Evolutionary conservation across 2,797 vertebrate species (phyloP).

Genomic region (Trichosurus vulpecula): DNA sequence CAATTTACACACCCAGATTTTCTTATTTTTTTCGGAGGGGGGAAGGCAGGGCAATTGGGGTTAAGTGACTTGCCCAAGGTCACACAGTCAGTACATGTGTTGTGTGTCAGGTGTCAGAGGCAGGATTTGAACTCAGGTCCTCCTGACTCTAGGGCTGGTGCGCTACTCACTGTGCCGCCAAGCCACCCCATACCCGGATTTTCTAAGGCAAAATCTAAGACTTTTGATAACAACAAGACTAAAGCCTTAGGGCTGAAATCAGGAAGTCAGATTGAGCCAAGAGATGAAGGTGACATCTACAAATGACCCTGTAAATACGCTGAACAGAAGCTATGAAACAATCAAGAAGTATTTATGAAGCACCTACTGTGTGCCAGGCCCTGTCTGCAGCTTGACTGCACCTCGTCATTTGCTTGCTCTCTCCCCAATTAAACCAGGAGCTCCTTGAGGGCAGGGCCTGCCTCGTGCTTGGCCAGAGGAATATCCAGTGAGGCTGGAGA

Average conservation of each 20-base stretch:
- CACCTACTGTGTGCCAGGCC: not conserved
- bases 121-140: too few relatives aligned
- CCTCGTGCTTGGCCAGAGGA: not conserved
- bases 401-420: not conserved
- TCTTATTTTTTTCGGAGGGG: too few relatives aligned
- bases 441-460: not conserved
- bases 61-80: too few relatives aligned
- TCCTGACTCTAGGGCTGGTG: too few relatives aligned
- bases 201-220: not conserved
- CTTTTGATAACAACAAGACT: not conserved
- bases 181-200: too few relatives aligned
- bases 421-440: not conserved
- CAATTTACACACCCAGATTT: not conserved
- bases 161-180: too few relatives aligned
- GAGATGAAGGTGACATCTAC: not conserved
- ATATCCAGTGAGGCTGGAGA: not conserved
- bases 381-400: rapidly evolving
- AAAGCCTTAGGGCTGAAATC: not conserved
- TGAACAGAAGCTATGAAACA: not conserved
- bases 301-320: not conserved
- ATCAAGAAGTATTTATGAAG: not conserved
- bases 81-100: too few relatives aligned
- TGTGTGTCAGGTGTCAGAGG: too few relatives aligned
- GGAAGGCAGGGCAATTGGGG: too few relatives aligned
- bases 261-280: not conserved